Conservation (phyloP, 2,888 invertebrate species). For the Sarcophaga caerulescens region DNA sequence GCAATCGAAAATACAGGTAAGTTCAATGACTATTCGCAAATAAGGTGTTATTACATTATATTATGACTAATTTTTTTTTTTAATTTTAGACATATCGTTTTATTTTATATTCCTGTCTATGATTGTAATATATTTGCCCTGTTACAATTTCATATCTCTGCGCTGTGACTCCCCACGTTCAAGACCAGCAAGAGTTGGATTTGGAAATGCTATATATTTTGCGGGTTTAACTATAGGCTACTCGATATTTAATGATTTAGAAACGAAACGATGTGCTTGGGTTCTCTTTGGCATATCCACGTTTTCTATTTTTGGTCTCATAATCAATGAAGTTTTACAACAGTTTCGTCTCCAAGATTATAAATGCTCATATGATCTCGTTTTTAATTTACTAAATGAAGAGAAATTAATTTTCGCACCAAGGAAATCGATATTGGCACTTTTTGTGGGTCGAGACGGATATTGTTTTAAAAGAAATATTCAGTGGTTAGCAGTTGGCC, state of each 20-base stretch:
- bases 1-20: constrained; percentile 74
- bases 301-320: constrained; percentile 68
- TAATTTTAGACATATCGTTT: constrained; percentile 73
- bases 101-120: constrained; percentile 75
- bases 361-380: constrained; percentile 75
- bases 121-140: constrained; percentile 73
- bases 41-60: neutral
- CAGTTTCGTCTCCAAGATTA: constrained; percentile 73
- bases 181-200: constrained; percentile 73
- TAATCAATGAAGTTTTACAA: constrained; percentile 75
- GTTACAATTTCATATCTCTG: constrained; percentile 75
- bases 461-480: constrained; percentile 72
- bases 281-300: constrained; percentile 72
- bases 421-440: constrained; percentile 71
- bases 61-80: neutral
- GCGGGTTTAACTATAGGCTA: constrained; percentile 73
- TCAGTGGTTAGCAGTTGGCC: constrained; percentile 73
- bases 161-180: constrained; percentile 73
- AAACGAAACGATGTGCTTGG: constrained; percentile 72
- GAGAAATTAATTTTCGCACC: constrained; percentile 74
- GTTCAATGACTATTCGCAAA: constrained; percentile 29
- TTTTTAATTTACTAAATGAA: constrained; percentile 76
- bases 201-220: constrained; percentile 73
- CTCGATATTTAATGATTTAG: constrained; percentile 74
- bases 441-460: constrained; percentile 74